Evolutionary conservation across 2,797 vertebrate species (phyloP).

Genomic region (Syngnathus rostellatus): DNA sequence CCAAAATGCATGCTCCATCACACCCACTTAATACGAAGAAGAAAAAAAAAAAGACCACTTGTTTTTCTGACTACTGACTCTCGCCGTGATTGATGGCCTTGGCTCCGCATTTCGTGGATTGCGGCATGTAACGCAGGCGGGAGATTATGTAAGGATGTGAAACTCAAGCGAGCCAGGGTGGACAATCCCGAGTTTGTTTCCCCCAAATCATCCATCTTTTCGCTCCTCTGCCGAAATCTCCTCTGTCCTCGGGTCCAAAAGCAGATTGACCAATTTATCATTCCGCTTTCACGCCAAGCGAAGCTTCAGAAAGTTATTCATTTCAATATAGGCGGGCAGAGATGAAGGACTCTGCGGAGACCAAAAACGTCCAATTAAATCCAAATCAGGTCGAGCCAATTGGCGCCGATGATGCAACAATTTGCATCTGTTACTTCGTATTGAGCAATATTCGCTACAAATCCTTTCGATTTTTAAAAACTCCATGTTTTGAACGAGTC

Average conservation of each 20-base stretch:
- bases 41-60: slow-evolving; percentile 43
- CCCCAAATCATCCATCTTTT: slow-evolving; percentile 29
- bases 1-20: slow-evolving; percentile 53
- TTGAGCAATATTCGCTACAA: slow-evolving; percentile 2
- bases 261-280: slow-evolving; percentile 24
- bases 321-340: neutral
- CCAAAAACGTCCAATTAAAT: neutral
- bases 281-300: slow-evolving; percentile 15
- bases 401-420: neutral
- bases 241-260: slow-evolving; percentile 14
- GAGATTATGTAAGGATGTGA: slow-evolving; percentile 34
- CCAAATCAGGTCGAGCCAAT: neutral
- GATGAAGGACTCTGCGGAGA: neutral
- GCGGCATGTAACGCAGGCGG: slow-evolving; percentile 24
- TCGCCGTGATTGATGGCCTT: slow-evolving; percentile 49
- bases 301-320: slow-evolving; percentile 21
- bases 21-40: slow-evolving; percentile 41
- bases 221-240: slow-evolving; percentile 6
- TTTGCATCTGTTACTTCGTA: neutral
- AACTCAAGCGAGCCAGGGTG: slow-evolving; percentile 31
- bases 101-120: slow-evolving; percentile 29
- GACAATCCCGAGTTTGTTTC: slow-evolving; percentile 21
- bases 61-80: slow-evolving; percentile 39
- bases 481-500: slow-evolving; percentile 1
- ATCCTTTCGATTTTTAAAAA: neutral